These are phyloP conservation scores for Dryobota labecula DNA, from an alignment of 2,888 invertebrate species.

Conservation along the genomic window DNA sequence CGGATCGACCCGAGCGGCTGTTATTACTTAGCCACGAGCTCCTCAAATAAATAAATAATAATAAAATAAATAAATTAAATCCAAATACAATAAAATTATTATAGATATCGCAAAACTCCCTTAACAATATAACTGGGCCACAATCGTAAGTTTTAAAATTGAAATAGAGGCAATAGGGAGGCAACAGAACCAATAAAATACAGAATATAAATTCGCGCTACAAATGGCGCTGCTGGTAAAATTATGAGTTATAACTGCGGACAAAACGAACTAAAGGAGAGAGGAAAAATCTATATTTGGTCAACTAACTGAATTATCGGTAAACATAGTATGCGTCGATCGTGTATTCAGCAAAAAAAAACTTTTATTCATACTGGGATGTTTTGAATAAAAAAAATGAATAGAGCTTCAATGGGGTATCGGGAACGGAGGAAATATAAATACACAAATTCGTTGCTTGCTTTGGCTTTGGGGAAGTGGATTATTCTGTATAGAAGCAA, in stretches of 20 bases:
- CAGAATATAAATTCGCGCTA: conserved; percentile 60
- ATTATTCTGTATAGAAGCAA: neutral
- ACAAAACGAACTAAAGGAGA: conserved; percentile 39
- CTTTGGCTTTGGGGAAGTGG: conserved; percentile 3
- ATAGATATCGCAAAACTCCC: conserved; percentile 11
- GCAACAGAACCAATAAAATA: conserved; percentile 51
- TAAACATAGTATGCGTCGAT: conserved; percentile 35
- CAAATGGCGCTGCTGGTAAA: conserved; percentile 49
- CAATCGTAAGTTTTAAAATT: conserved; percentile 41
- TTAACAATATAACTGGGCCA: conserved; percentile 9
- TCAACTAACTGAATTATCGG: conserved; percentile 47
- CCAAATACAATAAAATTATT: conserved; percentile 17
- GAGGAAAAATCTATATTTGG: conserved; percentile 40
- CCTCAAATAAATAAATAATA: no score
- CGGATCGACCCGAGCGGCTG: no score
- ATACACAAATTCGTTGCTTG: conserved; percentile 12
- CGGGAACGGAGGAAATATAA: conserved; percentile 10
- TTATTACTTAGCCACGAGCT: no score
- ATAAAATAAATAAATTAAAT: no score
- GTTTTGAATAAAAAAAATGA: conserved; percentile 27
- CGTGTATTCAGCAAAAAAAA: conserved; percentile 19
- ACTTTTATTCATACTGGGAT: conserved; percentile 17
- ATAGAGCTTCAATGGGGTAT: conserved; percentile 12
- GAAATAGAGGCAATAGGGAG: conserved; percentile 40
- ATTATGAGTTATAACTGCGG: conserved; percentile 58